Base-by-base conservation (phyloP, 1,140 invertebrate species). In the Pantala flavescens region DNA sequence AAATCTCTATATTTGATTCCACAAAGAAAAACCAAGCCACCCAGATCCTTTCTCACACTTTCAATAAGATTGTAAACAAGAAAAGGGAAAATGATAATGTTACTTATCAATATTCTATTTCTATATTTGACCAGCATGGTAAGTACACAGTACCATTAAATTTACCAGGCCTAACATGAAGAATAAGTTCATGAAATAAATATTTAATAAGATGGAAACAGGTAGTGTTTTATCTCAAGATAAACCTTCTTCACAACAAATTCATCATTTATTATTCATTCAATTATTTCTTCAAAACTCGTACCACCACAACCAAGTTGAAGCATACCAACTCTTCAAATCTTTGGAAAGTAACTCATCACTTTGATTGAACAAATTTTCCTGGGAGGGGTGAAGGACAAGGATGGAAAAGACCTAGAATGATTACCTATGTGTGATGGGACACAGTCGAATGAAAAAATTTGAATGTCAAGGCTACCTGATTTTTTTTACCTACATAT, bases 131-230 rank as follows among this genome's bases (percentile, higher is more conserved):
- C 49, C 49, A 63, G 49, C 49, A 63, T 63, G 49, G 49, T 63
- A 63, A 63, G 49, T 63, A 63, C 49, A 63, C 49, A 63, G 49
- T 63, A 63, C 49, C 49, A 63, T 63, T 63, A 63, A 63, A 63
- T 63, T 63, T 63, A 63, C 49, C 49, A 63, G 49, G 49, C 49
- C 49, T 63, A 63, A 63, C 49, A 63, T 63, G 49, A 63, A 63
- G 49, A 63, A 12, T 12, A 63, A 63, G 49, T 63, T 21, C 49
- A 63, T 63, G 49, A 63, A 63, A 63, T 63, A 63, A 63, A 63
- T 63, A 63, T 63, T 63, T 21, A 63, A 63, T 63, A 63, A 63
- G n/a, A 63, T 63, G 49, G 49, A 63, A 63, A 63, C 49, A 63
- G 49, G 49, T 63, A 63, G n/a, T 63, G 14, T 36, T 16, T 63